Evolutionary conservation across 1,140 invertebrate genomes (phyloP), one percentile per base, ranked within the genome.

Genomic region (Drosophila teissieri): DNA sequence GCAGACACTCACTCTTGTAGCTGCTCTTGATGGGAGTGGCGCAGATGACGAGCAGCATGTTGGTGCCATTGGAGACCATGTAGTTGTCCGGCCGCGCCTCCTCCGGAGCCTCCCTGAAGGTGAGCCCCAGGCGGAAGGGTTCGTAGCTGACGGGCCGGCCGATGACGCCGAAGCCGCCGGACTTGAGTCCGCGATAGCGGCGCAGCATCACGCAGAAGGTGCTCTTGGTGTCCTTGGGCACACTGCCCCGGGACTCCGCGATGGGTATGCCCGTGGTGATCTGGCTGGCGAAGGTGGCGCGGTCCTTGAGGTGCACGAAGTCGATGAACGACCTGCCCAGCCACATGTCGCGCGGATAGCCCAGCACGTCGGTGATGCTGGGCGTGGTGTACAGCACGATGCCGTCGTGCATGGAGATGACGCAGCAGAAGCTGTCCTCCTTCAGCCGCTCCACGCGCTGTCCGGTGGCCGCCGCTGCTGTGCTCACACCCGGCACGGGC

Each of bases 271-370:
- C 93, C 1, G 92, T 94, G 3, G 94, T 94, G 39, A 95, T 94
- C 65, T 95, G 94, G 62, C 94, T 94, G 7, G 94, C 93, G 62
- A 96, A 94, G 11, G 94, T 93, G 11, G 93, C 91, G 24, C 94
- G 94, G 85, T 97, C 97, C 91, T 95, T 96, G 0, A 95, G 94
- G 92, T 97, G 96, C 1, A 98, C 93, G 81, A 97, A 97, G 81
- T 98, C 96, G 54, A 97, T 96, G 79, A 98, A 97, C 3, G 96
- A 96, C 46, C 96, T 93, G 5, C 96, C 96, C n/a, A 96, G 92
- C 95, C 96, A 96, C 94, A 96, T 96, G 58, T 97, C 96, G 74
- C 95, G 95, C 0, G 96, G 95, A 88, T 95, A 97, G 14, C 96
- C 96, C 22, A 98, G 92, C n/a, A 95, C 93, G 4, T 94, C 92